These are phyloP conservation scores for Drosophila siamana DNA, from an alignment of 2,888 invertebrate genomes.

Conservation along the genomic window DNA sequence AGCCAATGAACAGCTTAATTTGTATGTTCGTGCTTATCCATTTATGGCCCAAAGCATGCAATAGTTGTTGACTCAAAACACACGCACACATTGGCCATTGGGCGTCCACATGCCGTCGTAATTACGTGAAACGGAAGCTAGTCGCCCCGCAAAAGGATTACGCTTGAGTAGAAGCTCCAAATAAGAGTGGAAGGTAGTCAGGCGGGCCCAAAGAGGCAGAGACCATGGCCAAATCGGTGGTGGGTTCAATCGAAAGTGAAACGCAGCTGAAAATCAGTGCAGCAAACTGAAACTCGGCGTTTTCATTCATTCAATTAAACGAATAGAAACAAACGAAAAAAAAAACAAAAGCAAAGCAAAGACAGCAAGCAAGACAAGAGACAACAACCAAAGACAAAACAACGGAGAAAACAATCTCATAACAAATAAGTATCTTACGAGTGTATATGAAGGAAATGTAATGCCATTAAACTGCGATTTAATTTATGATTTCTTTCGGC, in stretches of 20 bases:
- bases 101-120: conserved; percentile 45
- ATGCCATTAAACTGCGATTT: conserved; percentile 53
- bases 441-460: conserved; percentile 52
- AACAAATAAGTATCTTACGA: conserved; percentile 49
- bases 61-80: conserved; percentile 24
- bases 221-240: conserved; percentile 40
- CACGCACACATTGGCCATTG: conserved; percentile 15
- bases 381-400: neutral
- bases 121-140: conserved; percentile 60
- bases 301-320: conserved; percentile 61
- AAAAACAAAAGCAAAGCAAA: conserved; percentile 6
- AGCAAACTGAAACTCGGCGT: conserved; percentile 24
- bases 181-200: conserved; percentile 2
- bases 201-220: conserved; percentile 21
- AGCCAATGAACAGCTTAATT: conserved; percentile 45
- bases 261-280: conserved; percentile 49
- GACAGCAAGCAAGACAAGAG: conserved; percentile 20
- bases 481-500: conserved; percentile 28
- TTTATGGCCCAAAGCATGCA: conserved; percentile 55
- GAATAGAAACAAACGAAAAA: conserved; percentile 23
- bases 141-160: conserved; percentile 62
- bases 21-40: conserved; percentile 50
- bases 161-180: conserved; percentile 56
- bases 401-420: conserved; percentile 49
- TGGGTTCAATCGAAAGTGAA: conserved; percentile 64